Evolutionary conservation across 2,888 invertebrate genomes (phyloP), one percentile per base, ranked within the genome.

Genomic region (Drosophila sordidula): DNA sequence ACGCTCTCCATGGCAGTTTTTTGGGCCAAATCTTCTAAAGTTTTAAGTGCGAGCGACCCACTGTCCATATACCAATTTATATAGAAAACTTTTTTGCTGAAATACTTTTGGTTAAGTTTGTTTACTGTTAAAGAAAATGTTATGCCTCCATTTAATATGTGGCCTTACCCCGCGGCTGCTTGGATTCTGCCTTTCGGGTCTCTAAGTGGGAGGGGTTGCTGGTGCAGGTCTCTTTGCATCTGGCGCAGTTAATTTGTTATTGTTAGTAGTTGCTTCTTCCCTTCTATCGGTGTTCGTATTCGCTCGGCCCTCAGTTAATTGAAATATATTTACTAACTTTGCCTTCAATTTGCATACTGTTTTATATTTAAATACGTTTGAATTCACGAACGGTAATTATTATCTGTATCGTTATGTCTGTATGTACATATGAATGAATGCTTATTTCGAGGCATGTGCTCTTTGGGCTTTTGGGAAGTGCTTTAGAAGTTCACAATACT

Each of bases 301-400:
- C 38, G 12, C 42, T 6, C 16, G 41, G 32, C n/a, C 44, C 25
- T 16, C 29, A 22, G 25, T 73, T 82, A 82, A 82, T 82, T 82
- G 79, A 87, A 87, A 82, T 78, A 78, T 87, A 82, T 84, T 81
- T 81, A 67, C 57, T 57, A 87, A 81, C 56, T 83, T 83, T 79
- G 62, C 63, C 56, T 78, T 81, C 68, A 81, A 85, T 87, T 87
- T 76, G 79, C 73, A 79, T 82, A 64, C 51, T 55, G 67, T 52
- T 73, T 64, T 41, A 55, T 47, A 58, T 56, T 39, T 55, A 47
- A 68, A 57, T 78, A 52, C 63, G 45, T 63, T 54, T 63, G 58
- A 56, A 47, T 68, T 66, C 54, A 47, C 18, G 36, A 41, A 52
- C 57, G 51, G 47, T 65, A 74, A 61, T 52, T 56, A 59, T 29